Base-by-base conservation (phyloP, 2,888 invertebrate genomes). In the Stegophylla sp. region DNA sequence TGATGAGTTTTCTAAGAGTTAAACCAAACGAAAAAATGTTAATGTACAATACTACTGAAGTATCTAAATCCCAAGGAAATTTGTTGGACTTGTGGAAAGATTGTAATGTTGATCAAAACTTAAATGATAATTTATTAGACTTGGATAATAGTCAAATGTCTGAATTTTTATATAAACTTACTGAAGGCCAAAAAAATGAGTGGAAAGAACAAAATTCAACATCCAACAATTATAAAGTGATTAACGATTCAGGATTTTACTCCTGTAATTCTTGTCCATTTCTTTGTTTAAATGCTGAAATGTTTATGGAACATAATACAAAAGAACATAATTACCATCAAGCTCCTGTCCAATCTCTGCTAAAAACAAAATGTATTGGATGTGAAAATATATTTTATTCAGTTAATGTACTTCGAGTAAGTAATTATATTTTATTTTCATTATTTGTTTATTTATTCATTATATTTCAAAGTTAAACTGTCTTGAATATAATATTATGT, bases 351-450 rank as follows among this genome's bases (percentile, higher is more conserved):
- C 71, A 69, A 61, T 71, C 63, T 34, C 20, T 71, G 7, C 20
- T 63, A 4, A 74, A 61, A 56, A 81, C 82, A 3, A 87, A 88
- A 51, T 94, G 94, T 86, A 90, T 90, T 0, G 91, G 93, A 85
- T 94, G 94, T 86, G 87, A 88, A 0, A 88, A 88, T 82, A 85
- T 87, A 34, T 90, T 89, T 85, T 84, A 86, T 1, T 89, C 89
- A 13, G 92, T 92, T 88, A 91, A 91, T 84, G 88, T 89, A 0
- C 85, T 94, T n/a, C 91, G 92, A 83, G 82, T 82, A 48, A 71
- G 48, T 71, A 34, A 1, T 4, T 10, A 43, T 5, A 61, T 61
- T 28, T 12, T 17, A 17, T 4, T 28, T 59, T n/a, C n/a, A n/a
- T n/a, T n/a, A n/a, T n/a, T n/a, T n/a, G n/a, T n/a, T n/a, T n/a